Evolutionary conservation across 2,797 vertebrate species (phyloP).

Genomic region (Characodon lateralis): DNA sequence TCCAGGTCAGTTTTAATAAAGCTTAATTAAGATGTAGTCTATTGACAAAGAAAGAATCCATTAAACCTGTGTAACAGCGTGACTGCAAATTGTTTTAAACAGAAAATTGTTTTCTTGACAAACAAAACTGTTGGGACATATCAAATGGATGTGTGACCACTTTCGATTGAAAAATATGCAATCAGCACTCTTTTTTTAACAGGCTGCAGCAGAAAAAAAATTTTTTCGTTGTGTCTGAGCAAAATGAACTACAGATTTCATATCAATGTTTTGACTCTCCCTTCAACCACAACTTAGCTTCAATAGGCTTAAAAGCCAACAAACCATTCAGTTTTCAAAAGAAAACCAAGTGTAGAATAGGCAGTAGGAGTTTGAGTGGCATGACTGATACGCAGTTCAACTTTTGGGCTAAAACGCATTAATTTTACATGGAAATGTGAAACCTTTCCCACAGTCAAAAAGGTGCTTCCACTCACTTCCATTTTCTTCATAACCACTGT

Average conservation of each 20-base stretch:
- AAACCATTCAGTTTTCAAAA: neutral
- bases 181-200: neutral
- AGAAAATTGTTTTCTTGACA: neutral
- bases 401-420: neutral
- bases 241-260: neutral
- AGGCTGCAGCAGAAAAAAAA: neutral
- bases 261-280: neutral
- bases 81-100: slow-evolving; percentile 18
- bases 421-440: neutral
- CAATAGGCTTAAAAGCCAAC: neutral
- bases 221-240: neutral
- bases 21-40: neutral
- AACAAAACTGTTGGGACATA: neutral
- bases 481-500: neutral
- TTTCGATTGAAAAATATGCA: neutral
- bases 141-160: neutral
- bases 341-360: neutral
- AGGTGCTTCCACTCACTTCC: too few species aligned
- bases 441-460: neutral
- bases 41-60: slow-evolving; percentile 1
- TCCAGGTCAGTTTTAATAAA: neutral
- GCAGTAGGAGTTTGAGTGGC: neutral
- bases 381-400: neutral
- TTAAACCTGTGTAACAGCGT: neutral
- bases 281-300: neutral